These are phyloP conservation scores for Spodoptera frugiperda DNA, from an alignment of 1,140 invertebrate genomes.

Conservation along the genomic window DNA sequence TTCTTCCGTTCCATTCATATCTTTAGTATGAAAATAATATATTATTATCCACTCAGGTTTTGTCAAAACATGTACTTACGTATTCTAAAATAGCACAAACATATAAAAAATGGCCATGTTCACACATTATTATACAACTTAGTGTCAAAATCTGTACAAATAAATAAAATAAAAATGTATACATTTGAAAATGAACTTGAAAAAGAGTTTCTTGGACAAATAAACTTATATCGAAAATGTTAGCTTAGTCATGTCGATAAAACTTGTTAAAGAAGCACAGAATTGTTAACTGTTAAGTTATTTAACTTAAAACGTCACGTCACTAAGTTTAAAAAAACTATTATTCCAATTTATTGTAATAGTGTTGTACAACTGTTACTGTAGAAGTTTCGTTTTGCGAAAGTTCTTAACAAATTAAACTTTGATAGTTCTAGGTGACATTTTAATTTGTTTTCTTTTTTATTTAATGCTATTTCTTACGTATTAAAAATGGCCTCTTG, in stretches of 20 bases:
- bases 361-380: no score
- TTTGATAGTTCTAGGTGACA: neutral
- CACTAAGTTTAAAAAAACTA: no score
- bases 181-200: neutral
- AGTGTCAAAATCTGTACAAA: slow-evolving; percentile 31
- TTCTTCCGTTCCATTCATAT: slow-evolving; percentile 18
- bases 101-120: slow-evolving; percentile 12
- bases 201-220: neutral
- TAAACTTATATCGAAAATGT: no score
- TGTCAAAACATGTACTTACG: slow-evolving; percentile 4
- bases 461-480: slow-evolving; percentile 42
- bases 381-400: no score
- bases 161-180: slow-evolving; percentile 20
- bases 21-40: slow-evolving; percentile 8
- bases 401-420: no score
- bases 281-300: no score
- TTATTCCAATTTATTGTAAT: no score
- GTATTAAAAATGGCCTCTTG: slow-evolving; percentile 46
- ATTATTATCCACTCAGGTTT: neutral
- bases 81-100: slow-evolving; percentile 21
- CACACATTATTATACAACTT: slow-evolving; percentile 31
- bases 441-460: neutral
- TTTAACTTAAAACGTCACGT: no score
- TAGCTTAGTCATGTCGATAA: no score
- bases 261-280: no score